Percentiles rank a stretch among this genome's conserved stretches.
phyloP scores from a whole-genome alignment of 2,888 invertebrate species.

The Parnassius apollo region DNA sequence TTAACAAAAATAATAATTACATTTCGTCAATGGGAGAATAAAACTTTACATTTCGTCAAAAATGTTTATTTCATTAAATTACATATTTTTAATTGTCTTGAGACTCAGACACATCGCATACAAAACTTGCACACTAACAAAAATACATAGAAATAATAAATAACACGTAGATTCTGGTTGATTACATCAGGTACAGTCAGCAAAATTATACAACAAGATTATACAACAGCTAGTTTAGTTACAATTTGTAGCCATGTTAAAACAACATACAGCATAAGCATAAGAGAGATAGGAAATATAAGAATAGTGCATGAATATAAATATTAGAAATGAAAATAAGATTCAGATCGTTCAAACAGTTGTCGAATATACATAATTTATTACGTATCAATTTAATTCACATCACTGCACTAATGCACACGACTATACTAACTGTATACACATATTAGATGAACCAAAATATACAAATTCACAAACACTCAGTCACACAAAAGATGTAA shows the following conservation, averaged over 20 bases:
- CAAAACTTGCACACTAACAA: slow-evolving; percentile 10
- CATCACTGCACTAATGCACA: background rate
- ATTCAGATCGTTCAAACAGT: too few relatives aligned
- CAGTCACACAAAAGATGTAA: background rate
- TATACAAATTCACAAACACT: background rate
- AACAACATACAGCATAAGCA: too few relatives aligned
- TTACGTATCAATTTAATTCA: background rate
- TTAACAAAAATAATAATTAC: too few relatives aligned
- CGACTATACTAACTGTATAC: background rate
- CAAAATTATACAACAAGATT: slow-evolving; percentile 5
- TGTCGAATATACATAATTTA: too few relatives aligned
- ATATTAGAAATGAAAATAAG: too few relatives aligned
- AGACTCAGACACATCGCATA: slow-evolving; percentile 3
- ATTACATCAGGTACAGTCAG: slow-evolving; percentile 21
- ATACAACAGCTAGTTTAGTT: background rate
- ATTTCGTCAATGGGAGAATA: background rate
- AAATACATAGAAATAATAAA: slow-evolving; percentile 7
- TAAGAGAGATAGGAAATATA: too few relatives aligned
- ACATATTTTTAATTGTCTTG: slow-evolving; percentile 4
- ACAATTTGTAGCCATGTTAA: background rate
- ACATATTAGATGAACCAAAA: background rate
- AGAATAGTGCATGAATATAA: too few relatives aligned
- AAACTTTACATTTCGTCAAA: background rate
- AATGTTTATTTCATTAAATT: slow-evolving; percentile 8
- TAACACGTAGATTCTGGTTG: slow-evolving; percentile 1